A percentile compares a stretch with the other conserved stretches of the same genome.
These are phyloP conservation scores for Orius laevigatus DNA, from an alignment of 1,140 invertebrate species.

Conservation along the genomic window DNA sequence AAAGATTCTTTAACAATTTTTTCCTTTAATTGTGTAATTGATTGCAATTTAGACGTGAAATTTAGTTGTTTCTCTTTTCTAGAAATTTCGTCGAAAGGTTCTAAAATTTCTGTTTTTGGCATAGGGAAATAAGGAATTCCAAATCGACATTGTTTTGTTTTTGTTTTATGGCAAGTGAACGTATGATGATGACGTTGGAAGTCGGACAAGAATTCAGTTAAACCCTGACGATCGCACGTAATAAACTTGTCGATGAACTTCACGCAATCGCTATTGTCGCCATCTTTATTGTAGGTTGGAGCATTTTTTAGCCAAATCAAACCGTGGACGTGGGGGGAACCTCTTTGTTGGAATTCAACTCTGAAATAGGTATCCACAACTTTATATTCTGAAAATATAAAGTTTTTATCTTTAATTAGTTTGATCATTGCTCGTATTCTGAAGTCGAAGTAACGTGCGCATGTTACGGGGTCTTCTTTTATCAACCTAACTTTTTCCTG, in stretches of 20 bases:
- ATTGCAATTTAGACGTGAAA: neutral
- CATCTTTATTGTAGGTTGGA: neutral
- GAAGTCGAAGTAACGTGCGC: neutral
- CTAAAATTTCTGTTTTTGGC: neutral
- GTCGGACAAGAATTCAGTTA: neutral
- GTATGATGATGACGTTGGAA: constrained; percentile 3
- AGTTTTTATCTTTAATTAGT: neutral
- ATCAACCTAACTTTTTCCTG: neutral
- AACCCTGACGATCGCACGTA: constrained; percentile 3
- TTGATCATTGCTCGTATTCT: neutral
- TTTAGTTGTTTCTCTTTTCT: neutral
- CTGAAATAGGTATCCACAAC: neutral
- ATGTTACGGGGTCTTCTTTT: neutral
- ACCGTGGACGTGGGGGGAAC: neutral
- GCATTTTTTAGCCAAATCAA: neutral
- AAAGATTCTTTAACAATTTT: neutral
- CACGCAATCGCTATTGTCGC: neutral
- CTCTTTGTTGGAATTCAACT: neutral
- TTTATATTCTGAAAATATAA: neutral
- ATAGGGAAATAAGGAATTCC: constrained; percentile 5
- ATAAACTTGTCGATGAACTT: constrained; percentile 11
- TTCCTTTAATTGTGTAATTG: neutral
- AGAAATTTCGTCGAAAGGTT: neutral
- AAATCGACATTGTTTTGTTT: neutral
- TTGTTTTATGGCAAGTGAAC: constrained; percentile 1